Evolutionary conservation across 2,888 invertebrate genomes (phyloP).

Genomic region (Orthonevra nobilis): DNA sequence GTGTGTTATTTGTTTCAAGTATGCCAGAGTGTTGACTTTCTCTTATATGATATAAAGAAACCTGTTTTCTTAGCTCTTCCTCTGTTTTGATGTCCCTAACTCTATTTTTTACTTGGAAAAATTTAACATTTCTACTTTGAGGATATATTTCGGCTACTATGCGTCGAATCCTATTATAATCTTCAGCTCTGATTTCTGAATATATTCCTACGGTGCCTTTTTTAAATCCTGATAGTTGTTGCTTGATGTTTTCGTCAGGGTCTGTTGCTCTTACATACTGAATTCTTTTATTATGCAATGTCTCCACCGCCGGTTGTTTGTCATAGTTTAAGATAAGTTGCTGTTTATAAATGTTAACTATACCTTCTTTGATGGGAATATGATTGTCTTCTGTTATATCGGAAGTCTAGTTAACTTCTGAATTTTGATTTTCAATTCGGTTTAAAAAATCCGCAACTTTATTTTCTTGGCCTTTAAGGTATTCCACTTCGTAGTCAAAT

Average conservation of each 20-base stretch:
- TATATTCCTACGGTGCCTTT: too few species aligned
- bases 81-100: neutral
- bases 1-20: neutral
- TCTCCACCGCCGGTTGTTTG: neutral
- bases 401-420: neutral
- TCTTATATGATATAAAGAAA: constrained; percentile 1
- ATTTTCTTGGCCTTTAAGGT: neutral
- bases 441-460: neutral
- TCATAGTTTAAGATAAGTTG: neutral
- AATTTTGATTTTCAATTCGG: neutral
- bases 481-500: neutral
- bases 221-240: neutral
- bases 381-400: neutral
- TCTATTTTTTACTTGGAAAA: too few species aligned
- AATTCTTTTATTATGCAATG: neutral
- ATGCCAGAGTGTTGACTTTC: constrained; percentile 3
- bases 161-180: neutral
- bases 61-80: neutral
- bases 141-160: too few species aligned
- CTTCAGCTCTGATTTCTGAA: too few species aligned
- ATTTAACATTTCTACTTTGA: too few species aligned
- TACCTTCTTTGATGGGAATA: neutral
- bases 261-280: neutral
- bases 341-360: neutral
- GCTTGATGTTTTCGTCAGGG: neutral